These are phyloP conservation scores for Cirrhinus molitorella DNA, from an alignment of 2,797 vertebrate species.

Conservation along the genomic window DNA sequence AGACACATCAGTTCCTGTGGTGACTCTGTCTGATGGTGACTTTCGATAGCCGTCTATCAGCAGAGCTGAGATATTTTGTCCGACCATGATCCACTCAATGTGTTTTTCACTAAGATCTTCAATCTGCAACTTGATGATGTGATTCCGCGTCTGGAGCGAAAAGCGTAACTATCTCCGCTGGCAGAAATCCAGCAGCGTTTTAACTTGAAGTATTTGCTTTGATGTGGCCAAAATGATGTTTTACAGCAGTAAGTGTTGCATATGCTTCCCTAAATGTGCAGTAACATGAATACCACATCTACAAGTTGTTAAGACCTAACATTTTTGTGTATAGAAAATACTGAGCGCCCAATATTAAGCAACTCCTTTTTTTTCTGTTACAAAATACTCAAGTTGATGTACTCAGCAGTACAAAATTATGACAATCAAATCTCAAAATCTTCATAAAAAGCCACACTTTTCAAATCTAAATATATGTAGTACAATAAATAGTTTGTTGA, in stretches of 20 bases:
- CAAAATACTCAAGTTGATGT: conserved; percentile 28
- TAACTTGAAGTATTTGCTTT: conserved; percentile 44
- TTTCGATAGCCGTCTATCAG: background rate
- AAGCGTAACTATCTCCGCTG: conserved; percentile 6
- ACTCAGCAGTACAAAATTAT: conserved; percentile 57
- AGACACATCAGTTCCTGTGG: conserved; percentile 2
- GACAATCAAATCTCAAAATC: conserved; percentile 69
- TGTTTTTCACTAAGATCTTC: background rate
- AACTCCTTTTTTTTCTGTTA: background rate
- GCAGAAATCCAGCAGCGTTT: conserved; percentile 13
- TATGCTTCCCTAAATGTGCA: conserved; percentile 40
- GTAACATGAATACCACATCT: conserved; percentile 16
- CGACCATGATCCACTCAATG: background rate
- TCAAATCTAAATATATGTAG: background rate
- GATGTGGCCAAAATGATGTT: conserved; percentile 10
- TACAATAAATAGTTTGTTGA: conserved; percentile 56
- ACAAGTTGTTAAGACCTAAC: background rate
- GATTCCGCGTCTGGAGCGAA: background rate
- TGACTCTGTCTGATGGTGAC: background rate
- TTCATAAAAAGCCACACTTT: conserved; percentile 12
- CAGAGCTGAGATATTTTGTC: background rate
- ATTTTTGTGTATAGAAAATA: conserved; percentile 22
- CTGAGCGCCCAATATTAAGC: background rate
- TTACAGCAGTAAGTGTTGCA: conserved; percentile 25
- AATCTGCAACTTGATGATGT: conserved; percentile 4